Conservation (phyloP, 2,888 invertebrate species). For the Adelphocoris suturalis region DNA sequence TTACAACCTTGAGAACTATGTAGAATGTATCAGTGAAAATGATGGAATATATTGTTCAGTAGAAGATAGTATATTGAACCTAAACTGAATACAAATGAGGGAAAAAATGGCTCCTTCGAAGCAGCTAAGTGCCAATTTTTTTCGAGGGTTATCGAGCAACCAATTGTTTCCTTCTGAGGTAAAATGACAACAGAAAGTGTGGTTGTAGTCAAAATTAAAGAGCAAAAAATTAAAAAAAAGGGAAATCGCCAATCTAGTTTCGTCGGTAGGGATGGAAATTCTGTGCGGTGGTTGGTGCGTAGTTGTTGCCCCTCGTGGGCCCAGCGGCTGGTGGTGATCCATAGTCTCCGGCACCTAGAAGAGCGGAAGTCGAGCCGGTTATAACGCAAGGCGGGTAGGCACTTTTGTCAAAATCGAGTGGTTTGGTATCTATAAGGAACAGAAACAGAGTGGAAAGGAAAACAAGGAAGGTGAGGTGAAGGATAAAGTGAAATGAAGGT, state of each 20-base stretch:
- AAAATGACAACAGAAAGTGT: slow-evolving; percentile 48
- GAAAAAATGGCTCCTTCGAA: slow-evolving; percentile 24
- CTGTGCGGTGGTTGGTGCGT: slow-evolving; percentile 78
- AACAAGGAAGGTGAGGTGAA: slow-evolving; percentile 1
- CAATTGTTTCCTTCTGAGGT: neutral
- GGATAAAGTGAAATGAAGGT: neutral
- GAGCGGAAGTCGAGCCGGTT: slow-evolving; percentile 72
- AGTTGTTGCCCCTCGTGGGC: slow-evolving; percentile 80
- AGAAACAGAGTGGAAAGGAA: slow-evolving; percentile 42
- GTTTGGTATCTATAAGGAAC: slow-evolving; percentile 56
- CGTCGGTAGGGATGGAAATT: slow-evolving; percentile 81
- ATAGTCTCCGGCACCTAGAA: slow-evolving; percentile 68
- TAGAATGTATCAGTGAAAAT: neutral
- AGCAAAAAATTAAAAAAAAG: slow-evolving; percentile 1
- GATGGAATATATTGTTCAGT: slow-evolving; percentile 4
- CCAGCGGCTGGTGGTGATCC: slow-evolving; percentile 78
- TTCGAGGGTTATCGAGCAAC: neutral
- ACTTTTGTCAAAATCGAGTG: slow-evolving; percentile 66
- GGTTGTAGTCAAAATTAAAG: slow-evolving; percentile 26
- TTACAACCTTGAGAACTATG: slow-evolving; percentile 8
- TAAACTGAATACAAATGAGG: slow-evolving; percentile 28
- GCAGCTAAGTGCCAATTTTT: neutral
- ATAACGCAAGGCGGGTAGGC: slow-evolving; percentile 74
- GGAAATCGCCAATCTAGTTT: slow-evolving; percentile 75
- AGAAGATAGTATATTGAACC: slow-evolving; percentile 12